Evolutionary conservation across 2,113 vertebrate genomes (phyloP), one percentile per base, ranked within the genome.

Genomic region (Perca schrenkii): DNA sequence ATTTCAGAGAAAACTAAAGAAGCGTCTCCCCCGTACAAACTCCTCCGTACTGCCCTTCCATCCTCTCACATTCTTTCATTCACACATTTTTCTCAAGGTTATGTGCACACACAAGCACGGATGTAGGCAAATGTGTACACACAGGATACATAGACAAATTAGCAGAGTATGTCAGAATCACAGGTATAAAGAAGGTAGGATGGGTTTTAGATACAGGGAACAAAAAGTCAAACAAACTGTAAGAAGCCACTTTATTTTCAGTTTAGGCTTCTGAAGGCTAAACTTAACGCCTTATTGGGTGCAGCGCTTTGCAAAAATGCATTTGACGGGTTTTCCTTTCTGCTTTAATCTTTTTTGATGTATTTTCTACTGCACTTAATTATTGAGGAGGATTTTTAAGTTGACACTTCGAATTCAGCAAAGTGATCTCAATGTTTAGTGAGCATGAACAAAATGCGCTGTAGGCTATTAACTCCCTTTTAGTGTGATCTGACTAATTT

Each of bases 1-100:
- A 84, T 90, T 76, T 72, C 68, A 84, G 83, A 84, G 70, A 92
- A 90, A 90, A 79, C 73, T 22, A 88, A 82, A 91, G n/a, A 79
- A 84, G 21, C 53, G 31, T 90, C 69, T 85, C 86, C 89, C 86
- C 79, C 86, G 78, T 87, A 52, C 60, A 17, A 17, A 88, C 90
- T 90, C 88, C 92, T 89, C 85, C 66, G 16, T 84, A 46, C 84
- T 76, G 71, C 25, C 40, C 87, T 77, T 84, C 83, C 53, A 75
- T 82, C 75, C 53, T 58, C 79, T 81, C 70, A 68, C 82, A 78
- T 79, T 50, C 66, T 90, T 91, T 90, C 85, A 86, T 87, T 87
- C 75, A 86, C 81, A 54, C 43, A 31, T 79, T 71, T 79, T 64
- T 77, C 0, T 86, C 68, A 67, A 15, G 19, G 40, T 43, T 71